These are phyloP conservation scores for Drosophila colorata DNA, from an alignment of 2,888 invertebrate species.

Conservation along the genomic window DNA sequence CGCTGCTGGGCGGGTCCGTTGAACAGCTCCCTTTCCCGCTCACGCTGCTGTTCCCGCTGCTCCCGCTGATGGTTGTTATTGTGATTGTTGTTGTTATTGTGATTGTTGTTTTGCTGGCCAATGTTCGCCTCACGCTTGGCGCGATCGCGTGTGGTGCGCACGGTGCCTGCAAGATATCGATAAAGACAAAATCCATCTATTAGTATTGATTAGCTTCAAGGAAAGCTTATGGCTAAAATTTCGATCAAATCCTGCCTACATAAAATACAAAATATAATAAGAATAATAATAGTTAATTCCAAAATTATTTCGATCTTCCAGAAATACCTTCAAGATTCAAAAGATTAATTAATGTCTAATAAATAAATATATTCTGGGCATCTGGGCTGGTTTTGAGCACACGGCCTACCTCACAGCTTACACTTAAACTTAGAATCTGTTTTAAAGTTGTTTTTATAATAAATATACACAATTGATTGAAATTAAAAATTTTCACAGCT, in stretches of 20 bases:
- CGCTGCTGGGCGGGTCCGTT: constrained; percentile 55
- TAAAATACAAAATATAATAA: too few relatives aligned
- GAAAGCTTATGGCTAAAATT: background rate
- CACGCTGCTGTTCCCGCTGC: constrained; percentile 45
- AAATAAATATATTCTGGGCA: too few relatives aligned
- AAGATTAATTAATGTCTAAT: too few relatives aligned
- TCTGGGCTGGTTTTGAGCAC: too few relatives aligned
- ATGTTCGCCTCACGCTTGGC: constrained; percentile 85
- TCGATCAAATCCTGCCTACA: background rate
- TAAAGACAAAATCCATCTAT: constrained; percentile 1
- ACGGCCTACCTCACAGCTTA: too few relatives aligned
- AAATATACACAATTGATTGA: too few relatives aligned
- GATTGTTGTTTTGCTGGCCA: constrained; percentile 72
- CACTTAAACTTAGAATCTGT: too few relatives aligned
- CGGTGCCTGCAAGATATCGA: constrained; percentile 71
- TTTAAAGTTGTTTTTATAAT: too few relatives aligned
- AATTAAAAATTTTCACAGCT: too few relatives aligned
- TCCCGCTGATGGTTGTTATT: constrained; percentile 48
- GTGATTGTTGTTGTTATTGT: constrained; percentile 50
- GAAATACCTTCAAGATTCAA: too few relatives aligned
- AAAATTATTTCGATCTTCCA: too few relatives aligned
- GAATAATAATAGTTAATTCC: too few relatives aligned
- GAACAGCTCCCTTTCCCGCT: constrained; percentile 35
- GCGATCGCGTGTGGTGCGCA: constrained; percentile 85
- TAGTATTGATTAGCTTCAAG: background rate